Base-by-base conservation (phyloP, 2,113 vertebrate species). In the Proterorhinus semilunaris region DNA sequence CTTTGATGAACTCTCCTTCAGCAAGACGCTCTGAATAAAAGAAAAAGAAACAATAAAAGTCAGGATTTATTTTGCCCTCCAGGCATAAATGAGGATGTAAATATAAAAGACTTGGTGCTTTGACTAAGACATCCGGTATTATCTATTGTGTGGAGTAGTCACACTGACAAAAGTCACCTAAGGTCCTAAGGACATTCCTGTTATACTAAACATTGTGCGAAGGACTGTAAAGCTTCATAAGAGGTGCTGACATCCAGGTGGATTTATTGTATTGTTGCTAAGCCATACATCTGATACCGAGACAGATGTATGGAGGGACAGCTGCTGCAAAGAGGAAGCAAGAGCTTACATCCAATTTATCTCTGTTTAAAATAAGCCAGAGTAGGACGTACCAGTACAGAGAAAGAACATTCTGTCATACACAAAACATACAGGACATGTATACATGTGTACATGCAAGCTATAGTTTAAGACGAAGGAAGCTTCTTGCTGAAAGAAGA, bases 1-100 rank as follows among this genome's bases (percentile, higher is more conserved):
- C 94, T 58, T 91, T 80, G 77, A 95, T 90, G 82, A 95, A 95
- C 80, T 95, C 94, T 36, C 92, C 93, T 79, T 95, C 94, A 27
- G 93, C 92, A 82, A 95, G 78, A 53, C 92, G 92, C 42, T 94
- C 94, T 93, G 54, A 15, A 21, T 65, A 50, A 59, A 42, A 27
- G 10, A 51, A 75, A 6, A 70, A 12, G 27, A 36, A 36, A 36
- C 2, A 36, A 36, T 36, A 36, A 36, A 36, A 44, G 9, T 36
- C 5, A 16, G 16, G 11, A 36, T 1, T 7, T 46, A 10, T 51
- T 13, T 12, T 50, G 15, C 36, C 13, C 27, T 59, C 44, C 8
- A 9, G 13, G 43, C 6, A 27, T 16, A 21, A 43, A 72, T 64
- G 15, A 68, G 12, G 21, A 68, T 44, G 57, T 9, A 42, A 13